Evolutionary conservation across 2,113 vertebrate species (phyloP).

Genomic region (Aviceda subcristata): DNA sequence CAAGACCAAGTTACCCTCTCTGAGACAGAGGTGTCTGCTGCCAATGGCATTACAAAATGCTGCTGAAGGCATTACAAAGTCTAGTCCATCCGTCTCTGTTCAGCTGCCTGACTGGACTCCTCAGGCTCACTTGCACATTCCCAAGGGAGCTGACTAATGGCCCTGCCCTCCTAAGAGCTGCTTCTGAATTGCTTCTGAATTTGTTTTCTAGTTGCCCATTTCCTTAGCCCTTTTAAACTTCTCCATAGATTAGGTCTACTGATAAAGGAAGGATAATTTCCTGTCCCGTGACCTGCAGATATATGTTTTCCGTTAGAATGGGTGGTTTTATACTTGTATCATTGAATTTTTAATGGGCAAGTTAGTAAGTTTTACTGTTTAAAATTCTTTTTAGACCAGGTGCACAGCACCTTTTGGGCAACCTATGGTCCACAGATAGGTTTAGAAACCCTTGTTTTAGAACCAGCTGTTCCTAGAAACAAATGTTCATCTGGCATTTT

Average conservation of each 20-base stretch:
- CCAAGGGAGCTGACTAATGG: background rate
- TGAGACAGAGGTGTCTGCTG: background rate
- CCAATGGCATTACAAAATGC: no score
- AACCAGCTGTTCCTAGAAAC: background rate
- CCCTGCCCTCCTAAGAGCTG: background rate
- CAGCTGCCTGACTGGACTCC: background rate
- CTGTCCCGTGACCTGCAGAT: background rate
- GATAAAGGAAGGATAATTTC: background rate
- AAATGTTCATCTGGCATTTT: background rate
- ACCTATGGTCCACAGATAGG: background rate
- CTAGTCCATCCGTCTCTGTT: background rate
- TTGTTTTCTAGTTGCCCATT: background rate
- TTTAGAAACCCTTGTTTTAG: background rate
- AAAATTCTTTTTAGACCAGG: background rate
- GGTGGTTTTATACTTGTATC: background rate
- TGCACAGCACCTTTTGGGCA: background rate
- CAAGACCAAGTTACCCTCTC: background rate
- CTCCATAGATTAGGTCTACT: background rate
- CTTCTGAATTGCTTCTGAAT: background rate
- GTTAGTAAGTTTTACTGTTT: background rate
- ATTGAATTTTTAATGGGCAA: background rate
- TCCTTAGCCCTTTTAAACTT: background rate
- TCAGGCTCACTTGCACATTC: background rate
- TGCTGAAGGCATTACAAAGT: background rate
- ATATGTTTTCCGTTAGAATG: background rate